Conservation (phyloP, 2,888 invertebrate genomes). For the Rhagophthalmus giganteus region DNA sequence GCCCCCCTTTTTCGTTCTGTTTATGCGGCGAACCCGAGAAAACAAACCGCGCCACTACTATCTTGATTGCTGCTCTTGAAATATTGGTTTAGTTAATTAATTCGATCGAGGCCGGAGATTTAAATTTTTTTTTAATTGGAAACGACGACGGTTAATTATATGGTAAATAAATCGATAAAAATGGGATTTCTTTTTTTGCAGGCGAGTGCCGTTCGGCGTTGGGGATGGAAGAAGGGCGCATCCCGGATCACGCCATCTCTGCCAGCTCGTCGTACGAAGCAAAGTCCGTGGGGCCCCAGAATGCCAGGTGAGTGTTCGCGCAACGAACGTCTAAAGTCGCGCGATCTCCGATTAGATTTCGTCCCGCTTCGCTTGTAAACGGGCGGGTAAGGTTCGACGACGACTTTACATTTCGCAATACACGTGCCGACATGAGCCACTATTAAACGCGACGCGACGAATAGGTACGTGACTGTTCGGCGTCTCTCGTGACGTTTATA, state of each 20-base stretch:
- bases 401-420: neutral
- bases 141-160: no score
- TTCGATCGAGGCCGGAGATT: no score
- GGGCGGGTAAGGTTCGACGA: neutral
- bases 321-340: no score
- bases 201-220: constrained; percentile 74
- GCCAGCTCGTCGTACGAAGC: constrained; percentile 85
- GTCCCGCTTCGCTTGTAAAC: no score
- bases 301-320: constrained; percentile 72
- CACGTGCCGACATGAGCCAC: no score
- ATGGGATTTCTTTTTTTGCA: constrained; percentile 49
- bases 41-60: neutral
- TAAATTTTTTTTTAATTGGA: no score
- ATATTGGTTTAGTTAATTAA: no score
- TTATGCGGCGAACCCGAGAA: neutral
- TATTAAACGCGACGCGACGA: no score
- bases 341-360: no score
- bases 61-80: no score
- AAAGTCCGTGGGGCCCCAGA: constrained; percentile 84
- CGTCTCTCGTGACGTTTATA: no score
- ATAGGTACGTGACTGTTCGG: no score
- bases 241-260: constrained; percentile 81
- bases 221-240: constrained; percentile 86
- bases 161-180: constrained; percentile 30
- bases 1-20: neutral